Base-by-base conservation (phyloP, 53 echinoderm and acorn worm species). In the Astropecten irregularis region DNA sequence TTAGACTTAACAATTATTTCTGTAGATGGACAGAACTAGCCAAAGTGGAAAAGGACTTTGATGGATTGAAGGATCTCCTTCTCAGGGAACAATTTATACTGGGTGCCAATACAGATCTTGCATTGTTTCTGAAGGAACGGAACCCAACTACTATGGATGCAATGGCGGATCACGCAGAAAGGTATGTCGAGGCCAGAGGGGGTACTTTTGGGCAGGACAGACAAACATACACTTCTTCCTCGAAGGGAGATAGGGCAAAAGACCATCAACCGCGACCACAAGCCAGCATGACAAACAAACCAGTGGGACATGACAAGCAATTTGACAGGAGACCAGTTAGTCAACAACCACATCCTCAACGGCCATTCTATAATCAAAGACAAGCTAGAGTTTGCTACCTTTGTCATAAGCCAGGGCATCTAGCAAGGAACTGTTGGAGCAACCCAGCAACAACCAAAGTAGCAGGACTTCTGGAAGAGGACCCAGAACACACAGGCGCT, bases 11-110 rank as follows among this genome's bases (percentile, higher is more conserved):
- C 16, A 85, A 74, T 29, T 61, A 42, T 40, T 47, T 74, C 21
- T 40, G 39, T 34, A 20, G 85, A 11, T 85, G 73, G 73, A 32
- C 33, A 2, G 76, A 85, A 2, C 30, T 85, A 20, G 73, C 72
- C 9, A 46, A 72, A 15, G 58, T 84, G 1, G 69, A 83, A 5
- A 52, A 72, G 9, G 18, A 30, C 9, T 85, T 49, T 23, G 14
- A 39, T 19, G 60, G 36, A 0, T 22, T 74, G 14, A 72, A 73
- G 25, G 76, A 85, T 49, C 51, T 85, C 3, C 26, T 85, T 19
- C 29, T 69, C 2, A 69, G 49, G 49, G 70, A 69, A 69, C 70
- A 69, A 28, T 69, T 48, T 28, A 28, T 69, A 1, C 46, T 47
- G 27, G 49, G 26, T 48, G 22, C 27, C 8, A 29, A 25, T 27